Percentiles rank a stretch among this genome's conserved stretches.
phyloP scores from a whole-genome alignment of 2,797 vertebrate species.

The Bucorvus abyssinicus region DNA sequence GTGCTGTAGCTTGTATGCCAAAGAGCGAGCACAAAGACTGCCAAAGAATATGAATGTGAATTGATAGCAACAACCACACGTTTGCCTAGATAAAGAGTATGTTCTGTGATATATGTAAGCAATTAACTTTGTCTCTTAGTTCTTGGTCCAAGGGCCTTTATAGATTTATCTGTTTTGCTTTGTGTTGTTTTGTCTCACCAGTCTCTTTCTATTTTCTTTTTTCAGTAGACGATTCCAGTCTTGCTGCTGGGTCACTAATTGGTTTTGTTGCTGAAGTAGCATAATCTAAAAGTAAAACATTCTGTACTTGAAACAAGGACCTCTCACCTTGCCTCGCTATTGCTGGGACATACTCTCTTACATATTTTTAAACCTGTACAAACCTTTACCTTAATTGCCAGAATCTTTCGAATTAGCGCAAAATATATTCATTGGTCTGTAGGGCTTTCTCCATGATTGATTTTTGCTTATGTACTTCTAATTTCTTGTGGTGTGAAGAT shows the following conservation, averaged over 20 bases:
- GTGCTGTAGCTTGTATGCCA: neutral
- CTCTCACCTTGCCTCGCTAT: neutral
- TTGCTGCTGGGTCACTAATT: neutral
- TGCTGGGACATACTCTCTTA: neutral
- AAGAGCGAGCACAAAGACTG: neutral
- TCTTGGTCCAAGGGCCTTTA: neutral
- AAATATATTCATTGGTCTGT: neutral
- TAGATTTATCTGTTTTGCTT: neutral
- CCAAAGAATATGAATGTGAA: neutral
- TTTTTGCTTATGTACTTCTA: neutral
- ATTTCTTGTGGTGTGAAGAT: neutral
- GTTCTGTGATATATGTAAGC: neutral
- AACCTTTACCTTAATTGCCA: neutral
- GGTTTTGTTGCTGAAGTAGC: constrained; percentile 18
- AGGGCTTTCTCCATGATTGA: neutral
- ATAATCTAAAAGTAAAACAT: neutral
- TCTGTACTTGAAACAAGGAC: neutral
- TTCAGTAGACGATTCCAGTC: neutral
- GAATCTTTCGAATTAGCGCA: neutral
- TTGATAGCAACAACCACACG: neutral
- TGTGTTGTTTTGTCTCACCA: neutral
- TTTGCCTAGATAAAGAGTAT: neutral
- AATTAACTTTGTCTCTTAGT: neutral
- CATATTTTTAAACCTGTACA: neutral
- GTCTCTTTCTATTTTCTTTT: neutral